Conservation (phyloP, 2,888 invertebrate species). For the Dromius quadrimaculatus region DNA sequence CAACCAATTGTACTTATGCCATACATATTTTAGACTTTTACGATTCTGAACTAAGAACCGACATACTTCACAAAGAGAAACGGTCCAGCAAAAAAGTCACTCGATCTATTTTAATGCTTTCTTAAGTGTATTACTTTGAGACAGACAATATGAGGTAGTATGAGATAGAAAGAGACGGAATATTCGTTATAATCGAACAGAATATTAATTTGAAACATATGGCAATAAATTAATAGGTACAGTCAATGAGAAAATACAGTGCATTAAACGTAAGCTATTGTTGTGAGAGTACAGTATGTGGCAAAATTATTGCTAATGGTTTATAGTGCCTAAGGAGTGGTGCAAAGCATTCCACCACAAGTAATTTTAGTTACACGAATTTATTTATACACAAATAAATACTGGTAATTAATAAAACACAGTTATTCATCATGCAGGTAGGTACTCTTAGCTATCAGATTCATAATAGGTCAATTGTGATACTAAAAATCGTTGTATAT, state of each 20-base stretch:
- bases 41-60: constrained; percentile 30
- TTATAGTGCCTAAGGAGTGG: neutral
- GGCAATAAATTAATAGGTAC: constrained; percentile 53
- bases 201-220: constrained; percentile 53
- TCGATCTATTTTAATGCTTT: constrained; percentile 47
- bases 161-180: constrained; percentile 14
- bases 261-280: constrained; percentile 39
- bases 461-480: no score
- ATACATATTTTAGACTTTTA: constrained; percentile 49
- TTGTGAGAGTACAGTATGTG: constrained; percentile 21
- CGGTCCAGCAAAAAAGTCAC: constrained; percentile 33
- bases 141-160: neutral
- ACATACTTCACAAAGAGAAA: constrained; percentile 44
- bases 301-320: constrained; percentile 17
- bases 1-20: constrained; percentile 46
- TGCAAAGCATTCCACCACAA: no score
- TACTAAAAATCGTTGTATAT: no score
- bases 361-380: no score
- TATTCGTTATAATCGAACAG: constrained; percentile 49
- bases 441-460: no score
- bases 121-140: constrained; percentile 42
- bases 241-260: constrained; percentile 36
- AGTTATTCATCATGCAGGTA: no score
- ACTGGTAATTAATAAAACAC: no score
- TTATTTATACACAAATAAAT: no score